These are phyloP conservation scores for Anguilla marmorata DNA, from an alignment of 2,797 vertebrate species.

Conservation along the genomic window DNA sequence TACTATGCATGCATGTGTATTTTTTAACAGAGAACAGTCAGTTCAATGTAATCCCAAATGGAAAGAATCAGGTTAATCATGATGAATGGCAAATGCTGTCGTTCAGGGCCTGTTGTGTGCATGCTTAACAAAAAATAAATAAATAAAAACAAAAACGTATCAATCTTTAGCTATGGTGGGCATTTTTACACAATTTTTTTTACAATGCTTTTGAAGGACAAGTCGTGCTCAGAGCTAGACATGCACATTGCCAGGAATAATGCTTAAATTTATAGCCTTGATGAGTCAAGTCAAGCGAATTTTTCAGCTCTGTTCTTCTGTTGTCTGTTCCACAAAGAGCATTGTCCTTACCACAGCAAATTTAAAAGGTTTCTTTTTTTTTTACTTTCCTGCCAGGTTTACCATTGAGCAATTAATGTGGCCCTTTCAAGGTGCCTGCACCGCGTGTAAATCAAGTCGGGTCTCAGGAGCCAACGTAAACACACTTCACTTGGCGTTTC, in stretches of 20 bases:
- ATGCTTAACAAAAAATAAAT: slow-evolving; percentile 65
- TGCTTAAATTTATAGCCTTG: slow-evolving; percentile 9
- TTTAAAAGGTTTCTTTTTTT: neutral
- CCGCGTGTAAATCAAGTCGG: neutral
- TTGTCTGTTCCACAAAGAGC: slow-evolving; percentile 11
- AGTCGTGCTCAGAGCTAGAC: neutral
- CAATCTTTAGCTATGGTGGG: slow-evolving; percentile 65
- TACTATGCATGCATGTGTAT: slow-evolving; percentile 29
- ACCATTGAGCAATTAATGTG: slow-evolving; percentile 15
- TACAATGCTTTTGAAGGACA: slow-evolving; percentile 1
- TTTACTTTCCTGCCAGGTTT: slow-evolving; percentile 9
- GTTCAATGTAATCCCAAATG: slow-evolving; percentile 68
- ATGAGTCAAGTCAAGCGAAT: neutral
- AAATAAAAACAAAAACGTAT: slow-evolving; percentile 55
- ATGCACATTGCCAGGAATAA: slow-evolving; percentile 19
- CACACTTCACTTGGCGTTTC: neutral
- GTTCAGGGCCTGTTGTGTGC: slow-evolving; percentile 62
- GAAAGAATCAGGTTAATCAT: slow-evolving; percentile 68
- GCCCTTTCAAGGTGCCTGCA: neutral
- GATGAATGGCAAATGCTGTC: slow-evolving; percentile 68
- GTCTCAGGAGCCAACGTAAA: neutral
- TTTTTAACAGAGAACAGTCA: slow-evolving; percentile 23
- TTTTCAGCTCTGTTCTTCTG: neutral
- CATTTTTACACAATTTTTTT: neutral
- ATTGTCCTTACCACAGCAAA: neutral